Evolutionary conservation across 1,140 invertebrate species (phyloP).

Genomic region (Dendroctonus ponderosae): DNA sequence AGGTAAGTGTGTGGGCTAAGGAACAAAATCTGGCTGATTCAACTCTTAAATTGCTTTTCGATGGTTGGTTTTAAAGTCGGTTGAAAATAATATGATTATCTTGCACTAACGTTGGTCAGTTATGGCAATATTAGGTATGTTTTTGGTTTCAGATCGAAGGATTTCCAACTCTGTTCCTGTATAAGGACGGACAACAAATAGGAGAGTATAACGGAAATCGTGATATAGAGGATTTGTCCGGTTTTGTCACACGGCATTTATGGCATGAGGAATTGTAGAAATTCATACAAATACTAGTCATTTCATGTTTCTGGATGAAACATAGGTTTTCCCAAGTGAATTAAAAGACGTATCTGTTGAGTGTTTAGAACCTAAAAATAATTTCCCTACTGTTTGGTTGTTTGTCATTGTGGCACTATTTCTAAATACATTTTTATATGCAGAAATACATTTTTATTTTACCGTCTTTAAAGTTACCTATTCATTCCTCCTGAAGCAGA

Average conservation of each 20-base stretch:
- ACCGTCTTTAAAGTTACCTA: no score
- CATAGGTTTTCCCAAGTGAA: neutral
- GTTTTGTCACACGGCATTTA: constrained; percentile 61
- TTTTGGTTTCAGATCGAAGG: constrained; percentile 59
- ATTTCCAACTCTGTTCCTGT: constrained; percentile 67
- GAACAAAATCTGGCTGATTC: neutral
- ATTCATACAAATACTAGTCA: constrained; percentile 3
- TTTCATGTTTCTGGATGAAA: neutral
- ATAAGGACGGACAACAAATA: constrained; percentile 65
- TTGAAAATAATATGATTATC: no score
- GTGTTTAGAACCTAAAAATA: no score
- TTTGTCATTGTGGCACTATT: no score
- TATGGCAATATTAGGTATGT: neutral
- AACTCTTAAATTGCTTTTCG: neutral
- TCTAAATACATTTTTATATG: no score
- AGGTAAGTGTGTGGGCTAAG: constrained; percentile 50
- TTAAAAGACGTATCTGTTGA: no score
- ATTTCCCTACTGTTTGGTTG: no score
- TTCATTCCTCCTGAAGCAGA: no score
- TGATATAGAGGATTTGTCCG: constrained; percentile 64
- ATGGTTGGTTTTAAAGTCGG: no score
- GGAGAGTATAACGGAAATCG: constrained; percentile 72
- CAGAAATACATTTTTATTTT: no score
- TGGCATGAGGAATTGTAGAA: constrained; percentile 61
- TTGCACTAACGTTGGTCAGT: no score